Evolutionary conservation across 2,888 invertebrate genomes (phyloP), one percentile per base, ranked within the genome.

Genomic region (Agrilus biguttatus): DNA sequence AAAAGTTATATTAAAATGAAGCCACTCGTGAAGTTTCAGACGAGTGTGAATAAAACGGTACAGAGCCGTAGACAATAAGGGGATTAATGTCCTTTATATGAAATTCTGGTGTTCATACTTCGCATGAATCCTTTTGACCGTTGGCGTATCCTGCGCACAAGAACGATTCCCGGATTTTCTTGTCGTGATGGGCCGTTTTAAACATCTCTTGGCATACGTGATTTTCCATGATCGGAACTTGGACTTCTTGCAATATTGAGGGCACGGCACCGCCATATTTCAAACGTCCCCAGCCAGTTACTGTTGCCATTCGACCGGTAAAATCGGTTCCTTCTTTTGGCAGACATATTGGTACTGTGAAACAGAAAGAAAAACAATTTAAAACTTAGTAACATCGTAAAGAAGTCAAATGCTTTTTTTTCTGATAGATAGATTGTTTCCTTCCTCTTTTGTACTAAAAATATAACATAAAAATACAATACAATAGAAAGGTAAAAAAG

Each of bases 151-250:
- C 92, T 0, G 92, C 92, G 56, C 92, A 92, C 21, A 92, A 72
- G 68, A 92, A 92, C 33, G 90, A 89, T 48, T 77, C 80, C 28
- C 88, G 71, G 47, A 92, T 92, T 56, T 80, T 78, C 67, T 92
- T 92, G 1, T 81, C 74, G 60, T 92, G 91, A 0, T 89, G 89
- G 2, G 87, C 90, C 0, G 87, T 86, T 53, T 83, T 78, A 73
- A 92, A 92, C 91, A 92, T 91, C 62, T 89, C 86, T 62, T 92
- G 91, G 61, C 92, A 92, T 10, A 89, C 86, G 50, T 77, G 77
- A 64, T 92, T 92, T 60, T 89, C 87, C 68, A 92, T 87, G 47
- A 92, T 81, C 33, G 92, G 92, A 19, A 92, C 90, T 72, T 84
- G 82, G 2, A 92, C 92, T 71, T 90, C 89, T 64, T 92, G 90